These are phyloP conservation scores for Andinoacara biseriatus DNA, from an alignment of 2,113 vertebrate genomes.

Conservation along the genomic window DNA sequence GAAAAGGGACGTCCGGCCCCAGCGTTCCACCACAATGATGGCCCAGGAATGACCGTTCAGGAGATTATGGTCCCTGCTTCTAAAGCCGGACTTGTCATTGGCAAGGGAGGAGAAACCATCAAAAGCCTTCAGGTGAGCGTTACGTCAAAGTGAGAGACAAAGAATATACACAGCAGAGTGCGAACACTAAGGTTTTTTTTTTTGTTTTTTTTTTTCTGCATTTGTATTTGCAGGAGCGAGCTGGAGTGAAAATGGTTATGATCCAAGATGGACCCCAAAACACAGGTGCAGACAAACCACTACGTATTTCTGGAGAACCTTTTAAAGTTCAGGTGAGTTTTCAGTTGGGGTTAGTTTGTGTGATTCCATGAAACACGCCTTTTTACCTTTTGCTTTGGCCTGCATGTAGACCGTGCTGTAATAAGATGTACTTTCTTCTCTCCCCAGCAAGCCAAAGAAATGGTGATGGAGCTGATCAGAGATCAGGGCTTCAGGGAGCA, in stretches of 20 bases:
- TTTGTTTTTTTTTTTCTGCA: not conserved
- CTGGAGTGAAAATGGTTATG: constrained; percentile 99
- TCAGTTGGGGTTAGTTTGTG: not conserved
- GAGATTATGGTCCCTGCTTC: constrained; percentile 98
- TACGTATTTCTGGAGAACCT: constrained; percentile 97
- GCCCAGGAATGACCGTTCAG: constrained; percentile 95
- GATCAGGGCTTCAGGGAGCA: constrained; percentile 98
- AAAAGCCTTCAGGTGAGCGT: constrained; percentile 92
- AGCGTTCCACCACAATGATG: constrained; percentile 93
- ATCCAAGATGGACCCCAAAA: constrained; percentile 99
- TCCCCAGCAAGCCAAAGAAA: constrained; percentile 97
- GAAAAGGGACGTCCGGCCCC: constrained; percentile 97
- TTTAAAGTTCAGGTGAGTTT: constrained; percentile 94
- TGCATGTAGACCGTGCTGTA: not conserved
- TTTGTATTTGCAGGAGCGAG: constrained; percentile 84
- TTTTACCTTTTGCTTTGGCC: not conserved
- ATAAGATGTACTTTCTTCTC: not conserved
- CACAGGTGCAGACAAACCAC: constrained; percentile 97
- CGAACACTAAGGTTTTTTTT: not conserved
- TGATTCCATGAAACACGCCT: not conserved
- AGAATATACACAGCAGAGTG: not conserved
- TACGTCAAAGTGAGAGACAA: not conserved
- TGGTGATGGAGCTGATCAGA: constrained; percentile 99
- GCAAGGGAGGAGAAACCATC: constrained; percentile 98
- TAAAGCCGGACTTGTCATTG: constrained; percentile 97